These are phyloP conservation scores for Ophion ventricosus DNA, from an alignment of 2,888 invertebrate genomes.

Conservation along the genomic window DNA sequence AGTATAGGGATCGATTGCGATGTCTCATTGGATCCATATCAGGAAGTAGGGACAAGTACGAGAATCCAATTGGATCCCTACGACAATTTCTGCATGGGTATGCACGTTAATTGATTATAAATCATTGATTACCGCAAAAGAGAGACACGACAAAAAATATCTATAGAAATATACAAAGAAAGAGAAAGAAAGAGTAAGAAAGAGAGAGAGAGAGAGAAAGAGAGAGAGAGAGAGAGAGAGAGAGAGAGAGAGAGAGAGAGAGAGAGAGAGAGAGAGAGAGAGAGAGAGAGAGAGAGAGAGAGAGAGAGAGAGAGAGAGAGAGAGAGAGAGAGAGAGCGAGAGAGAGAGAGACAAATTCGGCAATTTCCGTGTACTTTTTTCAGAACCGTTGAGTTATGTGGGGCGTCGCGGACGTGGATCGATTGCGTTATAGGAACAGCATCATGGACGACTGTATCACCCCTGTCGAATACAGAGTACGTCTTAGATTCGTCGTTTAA, in stretches of 20 bases:
- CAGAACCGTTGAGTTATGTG: constrained; percentile 67
- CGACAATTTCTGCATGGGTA: too few species aligned
- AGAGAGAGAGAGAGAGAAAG: background rate
- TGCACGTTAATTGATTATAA: constrained; percentile 3
- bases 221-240: background rate
- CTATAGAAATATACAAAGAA: too few species aligned
- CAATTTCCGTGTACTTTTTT: constrained; percentile 49
- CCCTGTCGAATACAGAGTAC: constrained; percentile 67
- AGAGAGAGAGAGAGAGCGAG: background rate
- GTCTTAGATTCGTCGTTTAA: constrained; percentile 52
- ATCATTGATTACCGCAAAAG: background rate
- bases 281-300: background rate
- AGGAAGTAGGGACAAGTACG: too few species aligned
- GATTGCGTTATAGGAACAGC: constrained; percentile 50
- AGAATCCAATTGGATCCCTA: too few species aligned
- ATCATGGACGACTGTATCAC: constrained; percentile 68
- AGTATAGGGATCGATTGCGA: too few species aligned
- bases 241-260: background rate
- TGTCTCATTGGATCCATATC: too few species aligned
- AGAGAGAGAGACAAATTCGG: constrained; percentile 15
- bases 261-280: background rate
- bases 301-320: background rate
- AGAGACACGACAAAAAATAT: background rate
- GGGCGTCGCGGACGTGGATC: constrained; percentile 58
- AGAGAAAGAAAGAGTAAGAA: too few species aligned